phyloP scores from a whole-genome alignment of 2,888 invertebrate genomes.

The Cetonia aurata region DNA sequence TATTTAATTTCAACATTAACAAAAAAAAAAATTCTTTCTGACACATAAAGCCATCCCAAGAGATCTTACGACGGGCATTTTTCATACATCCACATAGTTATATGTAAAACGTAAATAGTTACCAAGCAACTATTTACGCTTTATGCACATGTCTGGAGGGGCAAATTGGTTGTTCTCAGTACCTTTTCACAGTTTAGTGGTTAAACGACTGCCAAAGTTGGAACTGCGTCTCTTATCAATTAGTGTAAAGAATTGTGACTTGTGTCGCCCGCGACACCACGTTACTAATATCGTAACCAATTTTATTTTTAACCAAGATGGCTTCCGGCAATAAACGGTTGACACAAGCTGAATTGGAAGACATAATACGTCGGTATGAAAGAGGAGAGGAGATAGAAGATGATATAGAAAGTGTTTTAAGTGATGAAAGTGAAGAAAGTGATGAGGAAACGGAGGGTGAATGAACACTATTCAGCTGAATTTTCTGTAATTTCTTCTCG shows the following conservation, averaged over 20 bases:
- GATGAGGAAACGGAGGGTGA: neutral
- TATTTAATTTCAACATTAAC: too few species aligned
- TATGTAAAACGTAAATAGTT: too few species aligned
- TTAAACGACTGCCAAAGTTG: slow-evolving; percentile 3
- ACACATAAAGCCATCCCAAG: too few species aligned
- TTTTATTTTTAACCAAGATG: slow-evolving; percentile 5
- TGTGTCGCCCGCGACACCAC: slow-evolving; percentile 4
- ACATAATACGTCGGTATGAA: slow-evolving; percentile 7
- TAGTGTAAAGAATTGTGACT: neutral
- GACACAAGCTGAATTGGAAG: slow-evolving; percentile 4
- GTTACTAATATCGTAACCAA: slow-evolving; percentile 1
- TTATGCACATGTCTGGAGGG: slow-evolving; percentile 1
- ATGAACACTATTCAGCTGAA: neutral
- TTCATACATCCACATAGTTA: too few species aligned
- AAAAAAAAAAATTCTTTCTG: too few species aligned
- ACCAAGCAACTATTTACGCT: too few species aligned
- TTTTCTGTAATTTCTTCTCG: neutral
- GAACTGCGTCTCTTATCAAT: neutral
- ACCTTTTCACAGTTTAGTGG: slow-evolving; percentile 3
- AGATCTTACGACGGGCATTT: too few species aligned
- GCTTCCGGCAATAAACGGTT: neutral
- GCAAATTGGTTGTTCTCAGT: neutral
- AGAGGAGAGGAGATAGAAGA: neutral
- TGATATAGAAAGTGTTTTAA: slow-evolving; percentile 3
- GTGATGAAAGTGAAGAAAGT: neutral